Base-by-base conservation (phyloP, 2,797 vertebrate species). In the Dromococcyx pavoninus region DNA sequence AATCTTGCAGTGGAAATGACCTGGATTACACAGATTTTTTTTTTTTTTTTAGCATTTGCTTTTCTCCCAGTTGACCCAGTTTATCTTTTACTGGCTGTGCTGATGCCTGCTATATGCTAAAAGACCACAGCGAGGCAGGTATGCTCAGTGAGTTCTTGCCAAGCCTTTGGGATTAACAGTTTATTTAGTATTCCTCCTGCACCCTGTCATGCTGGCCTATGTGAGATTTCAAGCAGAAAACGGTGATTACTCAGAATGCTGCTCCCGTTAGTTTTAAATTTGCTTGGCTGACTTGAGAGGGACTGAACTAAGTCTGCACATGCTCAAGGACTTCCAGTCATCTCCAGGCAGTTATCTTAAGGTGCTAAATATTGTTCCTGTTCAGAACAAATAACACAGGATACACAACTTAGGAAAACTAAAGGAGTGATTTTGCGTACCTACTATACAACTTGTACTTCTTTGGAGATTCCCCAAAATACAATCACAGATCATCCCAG, bases 131-230 rank as follows among this genome's bases (percentile, higher is more conserved):
- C 18, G 85, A 84, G 94, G 89, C 87, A 91, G 87, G 75, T 93
- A 83, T 75, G 64, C 41, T 84, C 86, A 88, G 77, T 5, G 9
- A 86, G 80, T 33, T 46, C 69, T 74, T 85, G 85, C 81, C 72
- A 96, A 91, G n/a, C 14, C 51, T 81, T 81, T 41, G 75, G 91
- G 94, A 95, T 94, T 91, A 95, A 30, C 95, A 94, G 92, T 90
- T 97, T 92, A 53, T 88, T 96, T 88, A 96, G 94, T 90, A 95
- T 96, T 97, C 87, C 64, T 88, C 88, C 89, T 77, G 61, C 67
- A 57, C 28, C 50, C 82, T 37, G 48, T 58, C 89, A 51, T 1
- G 13, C 64, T 85, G 76, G 73, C 74, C 80, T 67, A 23, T 32
- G 83, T 46, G 71, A 83, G 70, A 75, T 85, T 92, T 89, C 82